Base-by-base conservation (phyloP, 2,113 vertebrate species). In the Eulemur rufifrons region DNA sequence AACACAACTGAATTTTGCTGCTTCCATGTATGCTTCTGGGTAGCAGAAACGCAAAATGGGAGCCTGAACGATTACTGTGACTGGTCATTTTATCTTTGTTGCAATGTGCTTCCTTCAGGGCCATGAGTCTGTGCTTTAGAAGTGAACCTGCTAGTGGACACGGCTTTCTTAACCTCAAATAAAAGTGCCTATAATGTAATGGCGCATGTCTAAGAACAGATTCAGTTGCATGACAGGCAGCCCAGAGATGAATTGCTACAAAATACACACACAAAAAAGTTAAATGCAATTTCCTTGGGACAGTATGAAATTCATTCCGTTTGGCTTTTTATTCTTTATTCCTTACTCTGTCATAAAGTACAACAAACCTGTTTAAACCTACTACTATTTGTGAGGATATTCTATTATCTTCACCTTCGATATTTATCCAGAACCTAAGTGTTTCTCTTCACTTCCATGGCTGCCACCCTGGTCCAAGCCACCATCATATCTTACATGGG, bases 131-230 rank as follows among this genome's bases (percentile, higher is more conserved):
- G 88, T 20, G 20, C 93, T 80, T 34, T 20, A 32, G 37, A 78
- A 93, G 11, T 8, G 0, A 68, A 83, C 0, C 3, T 1, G 3
- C 66, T 1, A 25, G 85, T 6, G 1, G 71, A 77, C 39, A 71
- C 42, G 5, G 8, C 29, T 56, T 6, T 68, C 8, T 14, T 77
- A 95, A 37, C 1, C 32, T 54, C 56, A 84, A 90, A 63, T 76
- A 71, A 42, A 47, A 74, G 50, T 59, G 84, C 78, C 95, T 71
- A 1, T 2, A 66, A 93, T 2, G 29, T 34, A 95, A 96, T 42
- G 2, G 77, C 54, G 39, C 47, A 3, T 92, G 89, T 66, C 81
- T 94, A 96, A 82, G 87, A 92, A 95, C 4, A 95, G 71, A 74
- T 42, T 94, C 61, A 8, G 32, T 32, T 52, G 64, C n/a, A 18